Percentiles rank a stretch among this genome's conserved stretches.
Evolutionary conservation across 2,797 vertebrate species (phyloP).

Genomic region (Crocodylus rhombifer): DNA sequence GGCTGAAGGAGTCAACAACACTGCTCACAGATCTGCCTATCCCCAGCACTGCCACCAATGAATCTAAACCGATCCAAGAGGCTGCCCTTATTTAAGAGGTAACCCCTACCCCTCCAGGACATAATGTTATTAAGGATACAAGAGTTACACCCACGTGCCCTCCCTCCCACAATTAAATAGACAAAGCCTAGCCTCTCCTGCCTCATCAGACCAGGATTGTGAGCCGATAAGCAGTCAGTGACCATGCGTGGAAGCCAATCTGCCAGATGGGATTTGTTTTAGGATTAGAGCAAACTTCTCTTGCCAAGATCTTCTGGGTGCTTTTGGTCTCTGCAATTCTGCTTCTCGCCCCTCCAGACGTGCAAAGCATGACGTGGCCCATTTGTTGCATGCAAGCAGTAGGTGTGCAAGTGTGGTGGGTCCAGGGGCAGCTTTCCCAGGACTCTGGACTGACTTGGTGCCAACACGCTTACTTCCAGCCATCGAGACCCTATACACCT

Average conservation of each 20-base stretch:
- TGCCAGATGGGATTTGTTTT: background rate
- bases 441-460: no score
- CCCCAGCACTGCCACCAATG: no score
- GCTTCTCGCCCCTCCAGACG: background rate
- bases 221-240: background rate
- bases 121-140: background rate
- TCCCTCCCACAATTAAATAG: background rate
- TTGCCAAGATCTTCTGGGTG: background rate
- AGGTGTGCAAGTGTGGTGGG: no score
- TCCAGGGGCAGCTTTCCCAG: no score
- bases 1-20: background rate
- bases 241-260: background rate
- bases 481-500: background rate
- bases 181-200: background rate
- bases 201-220: background rate
- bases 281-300: no score
- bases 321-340: background rate
- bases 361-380: no score
- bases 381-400: no score
- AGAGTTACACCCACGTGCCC: background rate
- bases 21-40: accelerated
- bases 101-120: no score
- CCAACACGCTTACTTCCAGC: background rate
- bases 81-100: no score
- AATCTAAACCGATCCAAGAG: no score